Evolutionary conservation across 2,888 invertebrate genomes (phyloP), one percentile per base, ranked within the genome.

Genomic region (Nemotelus nigrinus): DNA sequence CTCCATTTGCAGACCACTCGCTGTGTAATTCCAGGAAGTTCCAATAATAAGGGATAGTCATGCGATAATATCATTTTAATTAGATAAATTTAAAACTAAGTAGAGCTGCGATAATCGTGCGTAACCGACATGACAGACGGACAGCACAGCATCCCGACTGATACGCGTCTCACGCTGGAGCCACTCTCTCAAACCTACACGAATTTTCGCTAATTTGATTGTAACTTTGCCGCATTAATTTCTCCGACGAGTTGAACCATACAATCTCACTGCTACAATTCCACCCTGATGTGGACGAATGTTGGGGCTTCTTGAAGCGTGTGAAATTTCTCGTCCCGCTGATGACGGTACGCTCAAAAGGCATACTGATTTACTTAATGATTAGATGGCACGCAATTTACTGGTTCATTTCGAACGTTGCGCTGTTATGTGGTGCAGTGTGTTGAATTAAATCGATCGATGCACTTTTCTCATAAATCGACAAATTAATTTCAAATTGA

Each of bases 21-120:
- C 60, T 60, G 39, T 43, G 41, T 60, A 60, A 60, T 60, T 60
- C 41, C 60, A 39, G 60, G 25, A 60, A 60, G 41, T 41, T 25
- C 41, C 41, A 60, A 60, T 60, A 25, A 60, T 7, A 60, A 39
- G 4, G 41, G 41, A 39, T 41, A 39, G 60, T 60, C 60, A 60
- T 60, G 60, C 60, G 41, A 60, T 60, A n/a, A 60, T 60, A 41
- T 25, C 41, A 39, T 60, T 60, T 60, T 60, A 60, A 60, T 60
- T 60, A 60, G 60, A 60, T 60, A 60, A 58, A 58, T 25, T 25
- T 4, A n/a, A n/a, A 58, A n/a, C 58, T 58, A n/a, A n/a, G n/a
- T 25, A 25, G 25, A 25, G 25, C 25, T 25, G 25, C 25, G 25
- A 25, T 25, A 25, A 25, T 25, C 25, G 25, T 25, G 25, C 25